Percentiles rank a stretch among this genome's conserved stretches.
phyloP scores from a whole-genome alignment of 2,113 vertebrate species.

The Sakesphorus luctuosus region DNA sequence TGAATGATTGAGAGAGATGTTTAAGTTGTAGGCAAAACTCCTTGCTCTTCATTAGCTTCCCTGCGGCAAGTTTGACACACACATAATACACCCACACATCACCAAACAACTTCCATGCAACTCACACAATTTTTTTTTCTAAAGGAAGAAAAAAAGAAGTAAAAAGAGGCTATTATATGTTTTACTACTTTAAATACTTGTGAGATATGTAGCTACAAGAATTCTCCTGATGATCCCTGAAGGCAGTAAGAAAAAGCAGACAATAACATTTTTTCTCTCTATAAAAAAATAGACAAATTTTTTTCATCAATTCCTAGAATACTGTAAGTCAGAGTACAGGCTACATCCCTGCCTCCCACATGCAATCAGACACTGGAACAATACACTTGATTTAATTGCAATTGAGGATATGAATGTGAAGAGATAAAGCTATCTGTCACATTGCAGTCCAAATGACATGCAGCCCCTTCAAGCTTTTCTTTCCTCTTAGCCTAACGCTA shows the following conservation, averaged over 20 bases:
- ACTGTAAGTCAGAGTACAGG: background rate
- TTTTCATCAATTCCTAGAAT: conserved; percentile 5
- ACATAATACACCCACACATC: background rate
- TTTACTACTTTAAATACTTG: conserved; percentile 28
- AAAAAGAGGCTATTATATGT: background rate
- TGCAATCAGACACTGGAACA: background rate
- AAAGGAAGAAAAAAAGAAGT: background rate
- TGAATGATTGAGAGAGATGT: background rate
- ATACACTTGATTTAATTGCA: background rate
- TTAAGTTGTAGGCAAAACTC: background rate
- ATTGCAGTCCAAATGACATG: background rate
- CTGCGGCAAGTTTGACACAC: background rate
- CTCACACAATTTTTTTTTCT: background rate
- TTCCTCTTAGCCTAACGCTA: background rate
- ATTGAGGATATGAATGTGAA: background rate
- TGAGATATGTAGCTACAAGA: background rate
- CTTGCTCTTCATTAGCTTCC: background rate
- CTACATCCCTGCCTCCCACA: background rate
- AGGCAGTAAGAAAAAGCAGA: background rate
- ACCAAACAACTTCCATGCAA: background rate
- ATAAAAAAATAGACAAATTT: fast-evolving
- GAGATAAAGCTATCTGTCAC: background rate
- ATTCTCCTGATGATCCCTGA: background rate
- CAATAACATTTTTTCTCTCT: background rate
- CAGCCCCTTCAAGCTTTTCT: background rate